Evolutionary conservation across 2,113 vertebrate species (phyloP), one percentile per base, ranked within the genome.

Genomic region (Dipodomys spectabilis): DNA sequence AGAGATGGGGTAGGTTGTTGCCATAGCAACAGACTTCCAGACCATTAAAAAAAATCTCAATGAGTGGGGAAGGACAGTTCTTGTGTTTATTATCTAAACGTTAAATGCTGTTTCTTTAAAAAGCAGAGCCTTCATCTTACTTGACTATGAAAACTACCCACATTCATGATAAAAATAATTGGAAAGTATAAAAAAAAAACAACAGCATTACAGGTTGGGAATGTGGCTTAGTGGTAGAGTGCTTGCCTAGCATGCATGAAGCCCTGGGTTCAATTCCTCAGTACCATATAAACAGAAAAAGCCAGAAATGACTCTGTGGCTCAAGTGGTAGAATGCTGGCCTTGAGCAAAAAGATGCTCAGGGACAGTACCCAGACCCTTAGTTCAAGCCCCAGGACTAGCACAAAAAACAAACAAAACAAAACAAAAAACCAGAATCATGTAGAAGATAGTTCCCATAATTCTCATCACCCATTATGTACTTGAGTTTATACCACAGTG

Each of bases 1-100:
- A 79, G n/a, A n/a, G n/a, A 82, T 39, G 90, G 82, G 80, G 53
- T 85, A 62, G 80, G 65, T 82, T 94, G 75, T 95, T 91, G 90
- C 65, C 78, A 93, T 92, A 45, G 89, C 64, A 93, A 91, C 95
- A 89, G 72, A 88, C 75, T 90, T 69, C 44, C 60, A 91, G 91
- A 86, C 45, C 64, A 88, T 68, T 95, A 60, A 12, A 16, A 57
- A 57, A 57, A 16, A 57, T 32, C 62, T 74, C 44, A 53, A 91
- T 39, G 45, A 35, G 15, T 49, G 30, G 25, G 53, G 25, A 25
- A 7, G 85, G 18, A 82, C 25, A 35, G 10, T 72, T 35, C 27
- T 72, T 84, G 32, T 73, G 12, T 53, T 75, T 92, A 67, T 91
- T 93, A 83, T 73, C 79, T 86, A 72, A 93, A 80, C 30, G 69